Conservation (phyloP, 92 coral and sea anemone genomes). For the Phenganax marumi region DNA sequence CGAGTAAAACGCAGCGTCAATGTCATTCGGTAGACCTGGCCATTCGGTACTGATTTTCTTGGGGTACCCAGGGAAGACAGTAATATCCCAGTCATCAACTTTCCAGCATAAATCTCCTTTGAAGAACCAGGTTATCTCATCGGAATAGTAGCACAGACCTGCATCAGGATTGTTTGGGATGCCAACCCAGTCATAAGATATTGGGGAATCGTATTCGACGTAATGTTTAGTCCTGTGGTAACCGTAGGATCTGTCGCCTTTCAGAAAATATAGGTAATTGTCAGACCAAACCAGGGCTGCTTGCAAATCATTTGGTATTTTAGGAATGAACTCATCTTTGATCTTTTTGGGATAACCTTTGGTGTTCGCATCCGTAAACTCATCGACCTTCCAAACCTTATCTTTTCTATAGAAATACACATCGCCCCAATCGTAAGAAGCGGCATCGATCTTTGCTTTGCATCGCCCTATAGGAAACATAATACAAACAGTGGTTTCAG, state of each 20-base stretch:
- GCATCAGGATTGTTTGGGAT: conserved; percentile 73
- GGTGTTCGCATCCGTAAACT: not conserved
- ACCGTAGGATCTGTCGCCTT: conserved; percentile 21
- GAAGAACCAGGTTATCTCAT: conserved; percentile 62
- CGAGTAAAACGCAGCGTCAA: conserved; percentile 47
- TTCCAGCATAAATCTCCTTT: conserved; percentile 66
- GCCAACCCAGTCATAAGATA: conserved; percentile 75
- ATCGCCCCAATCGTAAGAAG: not conserved
- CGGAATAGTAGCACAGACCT: conserved; percentile 39
- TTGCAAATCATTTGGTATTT: conserved; percentile 2
- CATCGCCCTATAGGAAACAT: not conserved
- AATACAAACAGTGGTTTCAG: not conserved
- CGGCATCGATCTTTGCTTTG: conserved; percentile 32
- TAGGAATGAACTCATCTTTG: conserved; percentile 10
- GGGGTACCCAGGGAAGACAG: conserved; percentile 57
- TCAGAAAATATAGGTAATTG: conserved; percentile 10
- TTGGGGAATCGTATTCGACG: conserved; percentile 8
- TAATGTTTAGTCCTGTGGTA: not conserved
- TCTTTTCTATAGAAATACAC: conserved; percentile 30
- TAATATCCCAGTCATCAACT: conserved; percentile 51
- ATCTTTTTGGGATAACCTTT: conserved; percentile 31
- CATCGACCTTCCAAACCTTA: conserved; percentile 29
- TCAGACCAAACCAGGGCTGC: conserved; percentile 31
- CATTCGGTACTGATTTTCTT: conserved; percentile 50
- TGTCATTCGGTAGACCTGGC: conserved; percentile 49